A percentile compares a stretch with the other conserved stretches of the same genome.
Conservation (phyloP, 2,113 vertebrate species). For the Thalassoma bifasciatum region DNA sequence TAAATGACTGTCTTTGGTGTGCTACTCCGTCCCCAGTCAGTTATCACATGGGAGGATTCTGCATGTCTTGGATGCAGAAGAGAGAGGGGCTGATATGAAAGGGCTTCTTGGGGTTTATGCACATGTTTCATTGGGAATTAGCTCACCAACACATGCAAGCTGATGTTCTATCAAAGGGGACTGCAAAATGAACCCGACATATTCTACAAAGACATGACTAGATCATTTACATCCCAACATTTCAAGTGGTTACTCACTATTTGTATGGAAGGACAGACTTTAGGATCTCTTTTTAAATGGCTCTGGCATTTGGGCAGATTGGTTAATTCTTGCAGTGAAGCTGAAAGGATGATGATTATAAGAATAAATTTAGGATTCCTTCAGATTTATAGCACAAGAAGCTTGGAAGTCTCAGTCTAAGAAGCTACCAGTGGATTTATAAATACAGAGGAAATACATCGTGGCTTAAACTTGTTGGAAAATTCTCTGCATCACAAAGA, state of each 20-base stretch:
- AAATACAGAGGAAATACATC: conserved; percentile 36
- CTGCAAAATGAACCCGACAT: conserved; percentile 32
- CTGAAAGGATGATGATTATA: conserved; percentile 46
- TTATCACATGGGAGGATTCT: conserved; percentile 63
- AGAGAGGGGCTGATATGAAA: conserved; percentile 54
- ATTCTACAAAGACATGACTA: conserved; percentile 15
- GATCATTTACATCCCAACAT: conserved; percentile 18
- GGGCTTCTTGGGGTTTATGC: conserved; percentile 46
- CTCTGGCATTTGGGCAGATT: conserved; percentile 33
- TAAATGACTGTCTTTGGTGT: conserved; percentile 69
- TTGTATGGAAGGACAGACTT: conserved; percentile 13
- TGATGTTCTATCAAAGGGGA: conserved; percentile 50
- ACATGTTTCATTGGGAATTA: conserved; percentile 62
- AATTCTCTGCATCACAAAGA: background rate
- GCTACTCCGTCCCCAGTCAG: conserved; percentile 56
- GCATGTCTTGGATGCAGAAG: conserved; percentile 61
- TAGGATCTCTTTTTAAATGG: conserved; percentile 10
- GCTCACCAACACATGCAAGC: conserved; percentile 32
- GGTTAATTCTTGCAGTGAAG: conserved; percentile 7
- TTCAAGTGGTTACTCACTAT: background rate
- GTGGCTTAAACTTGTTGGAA: background rate
- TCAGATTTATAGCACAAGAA: conserved; percentile 38
- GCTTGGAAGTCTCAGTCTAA: conserved; percentile 22
- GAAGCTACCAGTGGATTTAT: conserved; percentile 11
- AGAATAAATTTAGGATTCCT: conserved; percentile 39